These are phyloP conservation scores for Agonopterix arenella DNA, from an alignment of 2,888 invertebrate genomes.

Conservation along the genomic window DNA sequence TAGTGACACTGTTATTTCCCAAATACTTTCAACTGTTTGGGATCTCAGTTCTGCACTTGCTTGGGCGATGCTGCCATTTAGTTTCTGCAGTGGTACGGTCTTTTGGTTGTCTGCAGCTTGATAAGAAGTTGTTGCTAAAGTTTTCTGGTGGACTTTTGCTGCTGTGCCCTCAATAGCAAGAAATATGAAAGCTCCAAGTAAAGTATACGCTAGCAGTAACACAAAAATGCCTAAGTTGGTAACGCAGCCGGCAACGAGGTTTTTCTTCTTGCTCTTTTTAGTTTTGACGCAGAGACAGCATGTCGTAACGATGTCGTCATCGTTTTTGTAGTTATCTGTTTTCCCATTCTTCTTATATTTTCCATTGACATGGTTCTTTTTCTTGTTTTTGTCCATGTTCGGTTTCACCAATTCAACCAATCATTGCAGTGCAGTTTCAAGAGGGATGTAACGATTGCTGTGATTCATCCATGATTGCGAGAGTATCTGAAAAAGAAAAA, in stretches of 20 bases:
- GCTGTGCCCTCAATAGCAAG: constrained; percentile 87
- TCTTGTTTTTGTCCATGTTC: constrained; percentile 68
- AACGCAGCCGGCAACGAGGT: constrained; percentile 80
- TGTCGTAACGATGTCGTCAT: constrained; percentile 59
- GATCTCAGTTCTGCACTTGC: constrained; percentile 64
- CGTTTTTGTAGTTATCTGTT: constrained; percentile 46
- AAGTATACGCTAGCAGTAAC: constrained; percentile 86
- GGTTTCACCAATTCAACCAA: not conserved
- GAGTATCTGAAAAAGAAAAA: constrained; percentile 31
- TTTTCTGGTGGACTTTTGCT: constrained; percentile 69
- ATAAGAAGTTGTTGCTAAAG: constrained; percentile 66
- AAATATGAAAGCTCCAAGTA: constrained; percentile 86
- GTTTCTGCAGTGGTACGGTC: constrained; percentile 42
- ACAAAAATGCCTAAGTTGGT: constrained; percentile 90
- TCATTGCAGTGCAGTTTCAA: not conserved
- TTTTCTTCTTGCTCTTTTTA: constrained; percentile 66
- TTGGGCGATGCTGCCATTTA: constrained; percentile 56
- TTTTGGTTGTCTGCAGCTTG: constrained; percentile 58
- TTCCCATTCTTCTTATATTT: constrained; percentile 67
- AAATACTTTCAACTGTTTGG: constrained; percentile 90
- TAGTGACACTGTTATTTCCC: constrained; percentile 91
- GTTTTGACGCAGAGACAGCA: constrained; percentile 71
- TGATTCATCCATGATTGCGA: not conserved
- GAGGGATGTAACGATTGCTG: not conserved
- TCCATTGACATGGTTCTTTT: constrained; percentile 62